Percentiles rank a stretch among this genome's conserved stretches.
Conservation (phyloP, 2,888 invertebrate genomes). For the Cantharis lateralis region DNA sequence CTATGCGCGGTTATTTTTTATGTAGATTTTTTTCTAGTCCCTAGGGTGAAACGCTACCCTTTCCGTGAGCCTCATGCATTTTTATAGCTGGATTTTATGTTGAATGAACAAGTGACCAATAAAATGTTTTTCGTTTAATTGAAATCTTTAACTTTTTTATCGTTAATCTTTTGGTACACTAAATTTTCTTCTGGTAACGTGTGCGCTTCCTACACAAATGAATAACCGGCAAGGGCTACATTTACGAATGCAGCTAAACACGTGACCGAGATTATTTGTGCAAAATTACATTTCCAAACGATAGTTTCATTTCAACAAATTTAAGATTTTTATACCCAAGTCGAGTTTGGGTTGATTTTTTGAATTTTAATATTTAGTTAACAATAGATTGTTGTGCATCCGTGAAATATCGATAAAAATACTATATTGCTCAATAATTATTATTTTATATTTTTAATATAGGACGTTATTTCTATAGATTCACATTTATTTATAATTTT, state of each 20-base stretch:
- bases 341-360: too few species aligned
- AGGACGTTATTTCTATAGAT: too few species aligned
- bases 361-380: too few species aligned
- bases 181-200: neutral
- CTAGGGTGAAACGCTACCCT: slow-evolving; percentile 48
- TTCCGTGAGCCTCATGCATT: slow-evolving; percentile 46
- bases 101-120: slow-evolving; percentile 33
- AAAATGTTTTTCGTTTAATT: slow-evolving; percentile 31
- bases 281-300: neutral
- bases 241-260: too few species aligned
- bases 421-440: too few species aligned
- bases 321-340: too few species aligned
- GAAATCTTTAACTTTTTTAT: neutral
- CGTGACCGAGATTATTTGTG: neutral
- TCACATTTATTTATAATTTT: too few species aligned
- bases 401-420: too few species aligned
- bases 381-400: too few species aligned
- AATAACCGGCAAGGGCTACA: too few species aligned
- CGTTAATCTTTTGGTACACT: neutral
- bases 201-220: neutral
- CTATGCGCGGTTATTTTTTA: slow-evolving; percentile 56
- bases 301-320: too few species aligned
- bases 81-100: slow-evolving; percentile 45
- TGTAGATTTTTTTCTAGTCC: slow-evolving; percentile 51
- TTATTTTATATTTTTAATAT: too few species aligned